phyloP scores from a whole-genome alignment of 1,140 invertebrate genomes.

The Colletes latitarsis region DNA sequence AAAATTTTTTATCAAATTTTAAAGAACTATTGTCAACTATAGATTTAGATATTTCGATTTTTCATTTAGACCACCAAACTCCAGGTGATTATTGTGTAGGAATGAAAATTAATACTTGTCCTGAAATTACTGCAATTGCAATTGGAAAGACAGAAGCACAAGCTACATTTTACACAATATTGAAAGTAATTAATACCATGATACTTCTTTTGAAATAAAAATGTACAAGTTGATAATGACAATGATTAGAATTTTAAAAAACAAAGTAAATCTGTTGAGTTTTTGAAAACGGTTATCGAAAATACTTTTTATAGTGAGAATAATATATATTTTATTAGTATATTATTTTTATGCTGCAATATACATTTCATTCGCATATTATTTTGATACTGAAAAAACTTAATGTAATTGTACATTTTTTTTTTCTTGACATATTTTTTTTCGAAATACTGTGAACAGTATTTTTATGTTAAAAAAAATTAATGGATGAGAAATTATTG shows the following conservation, averaged over 20 bases:
- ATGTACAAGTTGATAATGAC: not conserved
- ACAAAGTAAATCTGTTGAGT: too few relatives aligned
- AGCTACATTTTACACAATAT: slow-evolving; percentile 49
- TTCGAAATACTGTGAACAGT: too few relatives aligned
- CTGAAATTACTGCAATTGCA: slow-evolving; percentile 64
- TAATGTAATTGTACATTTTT: too few relatives aligned
- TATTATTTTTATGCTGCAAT: too few relatives aligned
- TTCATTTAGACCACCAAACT: not conserved
- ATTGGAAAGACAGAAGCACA: slow-evolving; percentile 27
- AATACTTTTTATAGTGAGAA: too few relatives aligned
- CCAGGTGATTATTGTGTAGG: not conserved
- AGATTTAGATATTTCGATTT: slow-evolving; percentile 19
- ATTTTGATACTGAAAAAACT: too few relatives aligned
- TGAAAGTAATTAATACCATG: slow-evolving; percentile 38
- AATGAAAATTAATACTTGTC: slow-evolving; percentile 59
- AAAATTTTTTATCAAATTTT: slow-evolving; percentile 20
- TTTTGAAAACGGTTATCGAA: too few relatives aligned
- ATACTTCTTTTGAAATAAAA: slow-evolving; percentile 44
- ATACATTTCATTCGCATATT: too few relatives aligned
- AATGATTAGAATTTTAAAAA: not conserved
- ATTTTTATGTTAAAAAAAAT: too few relatives aligned
- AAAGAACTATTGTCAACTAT: slow-evolving; percentile 1
- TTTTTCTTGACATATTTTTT: too few relatives aligned
- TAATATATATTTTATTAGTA: too few relatives aligned
- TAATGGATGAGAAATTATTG: too few relatives aligned